Percentiles rank a stretch among this genome's conserved stretches.
phyloP scores from a whole-genome alignment of 37 sponge, comb jelly and placozoan species.

The Aplysina aerophoba region DNA sequence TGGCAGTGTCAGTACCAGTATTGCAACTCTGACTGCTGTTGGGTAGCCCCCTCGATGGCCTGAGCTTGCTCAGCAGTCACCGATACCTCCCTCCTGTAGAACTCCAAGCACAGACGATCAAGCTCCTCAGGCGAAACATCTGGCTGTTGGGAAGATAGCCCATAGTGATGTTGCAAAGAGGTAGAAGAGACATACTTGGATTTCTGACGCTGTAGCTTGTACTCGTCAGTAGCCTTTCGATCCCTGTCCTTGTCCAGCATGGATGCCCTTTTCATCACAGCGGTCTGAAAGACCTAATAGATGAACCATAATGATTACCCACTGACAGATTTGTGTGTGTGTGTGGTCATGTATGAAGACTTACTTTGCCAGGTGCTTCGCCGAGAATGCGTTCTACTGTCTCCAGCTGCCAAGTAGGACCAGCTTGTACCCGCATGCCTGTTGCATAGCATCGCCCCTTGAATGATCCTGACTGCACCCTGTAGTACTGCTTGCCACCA shows the following conservation, averaged over 20 bases:
- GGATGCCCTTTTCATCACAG: too few species aligned
- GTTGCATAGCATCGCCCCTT: neutral
- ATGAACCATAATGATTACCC: too few species aligned
- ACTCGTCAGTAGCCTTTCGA: too few species aligned
- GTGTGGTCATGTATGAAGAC: too few species aligned
- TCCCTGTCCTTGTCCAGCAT: too few species aligned
- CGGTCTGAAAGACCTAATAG: too few species aligned
- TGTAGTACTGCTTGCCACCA: neutral
- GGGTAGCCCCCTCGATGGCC: neutral
- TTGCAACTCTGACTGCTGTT: neutral
- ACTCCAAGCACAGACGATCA: constrained; percentile 21
- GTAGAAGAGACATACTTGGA: too few species aligned
- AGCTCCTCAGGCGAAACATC: constrained; percentile 21
- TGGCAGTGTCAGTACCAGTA: neutral
- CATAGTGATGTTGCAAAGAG: constrained; percentile 28
- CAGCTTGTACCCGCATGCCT: neutral
- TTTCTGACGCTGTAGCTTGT: too few species aligned
- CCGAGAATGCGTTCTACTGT: too few species aligned
- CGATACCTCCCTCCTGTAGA: neutral
- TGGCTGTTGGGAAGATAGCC: constrained; percentile 16
- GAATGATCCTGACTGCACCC: neutral
- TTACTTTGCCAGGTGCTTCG: too few species aligned
- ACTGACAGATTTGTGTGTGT: too few species aligned
- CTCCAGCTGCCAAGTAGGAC: too few species aligned
- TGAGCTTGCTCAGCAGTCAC: neutral